Evolutionary conservation across 2,797 vertebrate species (phyloP).

Genomic region (Pitangus sulphuratus): DNA sequence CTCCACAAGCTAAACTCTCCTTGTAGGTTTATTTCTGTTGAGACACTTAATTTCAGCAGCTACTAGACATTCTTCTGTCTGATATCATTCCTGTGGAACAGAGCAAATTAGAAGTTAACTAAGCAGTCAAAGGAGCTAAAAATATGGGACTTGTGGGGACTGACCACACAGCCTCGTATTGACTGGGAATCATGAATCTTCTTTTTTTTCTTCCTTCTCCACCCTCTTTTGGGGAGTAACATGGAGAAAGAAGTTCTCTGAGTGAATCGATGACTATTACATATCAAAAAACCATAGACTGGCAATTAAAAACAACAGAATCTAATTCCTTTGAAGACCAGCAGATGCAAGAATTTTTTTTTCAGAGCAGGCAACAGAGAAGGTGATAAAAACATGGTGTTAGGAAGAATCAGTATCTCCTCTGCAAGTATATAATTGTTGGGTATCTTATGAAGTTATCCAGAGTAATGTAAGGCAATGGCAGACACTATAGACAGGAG

Average conservation of each 20-base stretch:
- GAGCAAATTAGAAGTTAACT: neutral
- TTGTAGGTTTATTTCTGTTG: neutral
- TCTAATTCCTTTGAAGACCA: neutral
- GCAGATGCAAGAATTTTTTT: neutral
- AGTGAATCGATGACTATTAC: neutral
- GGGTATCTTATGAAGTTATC: neutral
- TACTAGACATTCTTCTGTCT: constrained; percentile 7
- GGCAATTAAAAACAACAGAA: neutral
- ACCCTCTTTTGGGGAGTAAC: neutral
- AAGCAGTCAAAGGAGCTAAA: neutral
- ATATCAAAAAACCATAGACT: neutral
- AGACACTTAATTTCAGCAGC: neutral
- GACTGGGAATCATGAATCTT: neutral
- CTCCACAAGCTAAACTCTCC: neutral
- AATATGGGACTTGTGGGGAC: neutral
- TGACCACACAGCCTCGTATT: neutral
- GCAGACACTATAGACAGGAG: neutral
- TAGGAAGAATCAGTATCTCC: neutral
- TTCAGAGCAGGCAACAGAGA: neutral
- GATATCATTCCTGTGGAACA: neutral
- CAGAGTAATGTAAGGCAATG: neutral
- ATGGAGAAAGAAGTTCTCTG: neutral
- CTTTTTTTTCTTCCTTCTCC: neutral
- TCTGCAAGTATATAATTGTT: neutral
- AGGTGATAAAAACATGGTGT: neutral